A percentile compares a stretch with the other conserved stretches of the same genome.
These are phyloP conservation scores for Drosophila oshimai DNA, from an alignment of 1,140 invertebrate species.

Conservation along the genomic window DNA sequence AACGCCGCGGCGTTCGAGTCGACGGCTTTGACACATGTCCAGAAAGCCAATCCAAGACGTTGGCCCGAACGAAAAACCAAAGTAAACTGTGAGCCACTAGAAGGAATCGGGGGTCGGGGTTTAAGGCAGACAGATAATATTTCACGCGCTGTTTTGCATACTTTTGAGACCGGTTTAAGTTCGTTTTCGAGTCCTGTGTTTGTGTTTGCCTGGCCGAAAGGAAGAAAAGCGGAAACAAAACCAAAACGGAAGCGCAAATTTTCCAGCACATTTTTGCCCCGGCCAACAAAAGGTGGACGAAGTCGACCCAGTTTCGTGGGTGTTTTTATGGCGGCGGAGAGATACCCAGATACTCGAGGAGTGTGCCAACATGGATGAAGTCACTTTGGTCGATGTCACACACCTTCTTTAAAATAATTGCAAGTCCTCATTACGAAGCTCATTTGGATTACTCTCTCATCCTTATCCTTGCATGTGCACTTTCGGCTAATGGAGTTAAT, in stretches of 20 bases:
- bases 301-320: constrained; percentile 40
- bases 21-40: constrained; percentile 75
- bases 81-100: constrained; percentile 21
- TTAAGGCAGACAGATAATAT: constrained; percentile 75
- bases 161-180: constrained; percentile 23
- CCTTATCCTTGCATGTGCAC: constrained; percentile 39
- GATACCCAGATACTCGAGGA: not conserved
- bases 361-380: constrained; percentile 35
- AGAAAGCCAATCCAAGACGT: constrained; percentile 53
- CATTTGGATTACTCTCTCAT: constrained; percentile 39
- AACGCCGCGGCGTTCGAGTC: constrained; percentile 24
- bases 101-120: not conserved
- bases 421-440: constrained; percentile 14
- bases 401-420: constrained; percentile 37
- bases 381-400: constrained; percentile 46
- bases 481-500: constrained; percentile 27
- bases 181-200: constrained; percentile 9
- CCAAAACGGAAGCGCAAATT: constrained; percentile 81
- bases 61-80: constrained; percentile 39
- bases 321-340: constrained; percentile 25
- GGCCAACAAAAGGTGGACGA: not conserved
- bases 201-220: constrained; percentile 47
- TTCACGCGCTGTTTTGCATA: constrained; percentile 78
- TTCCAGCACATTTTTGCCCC: constrained; percentile 76
- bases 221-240: constrained; percentile 77